A percentile compares a stretch with the other conserved stretches of the same genome.
Evolutionary conservation across 2,797 vertebrate species (phyloP).

Genomic region (Paramormyrops hopkinsi): DNA sequence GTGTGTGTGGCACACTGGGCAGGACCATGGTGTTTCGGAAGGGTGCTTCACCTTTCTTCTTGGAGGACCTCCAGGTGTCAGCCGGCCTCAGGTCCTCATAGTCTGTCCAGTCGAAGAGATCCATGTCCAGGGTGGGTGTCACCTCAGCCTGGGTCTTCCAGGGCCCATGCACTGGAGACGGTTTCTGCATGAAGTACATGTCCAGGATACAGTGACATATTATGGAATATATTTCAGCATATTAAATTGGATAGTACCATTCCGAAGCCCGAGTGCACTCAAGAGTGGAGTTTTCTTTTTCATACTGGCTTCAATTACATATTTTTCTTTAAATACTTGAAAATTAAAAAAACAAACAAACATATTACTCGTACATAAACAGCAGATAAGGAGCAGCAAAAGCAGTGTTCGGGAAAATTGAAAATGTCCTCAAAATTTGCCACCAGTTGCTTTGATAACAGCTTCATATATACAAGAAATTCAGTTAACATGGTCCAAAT

Average conservation of each 20-base stretch:
- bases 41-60: slow-evolving; percentile 60
- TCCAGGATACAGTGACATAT: background rate
- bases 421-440: background rate
- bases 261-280: background rate
- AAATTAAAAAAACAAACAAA: background rate
- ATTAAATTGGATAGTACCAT: background rate
- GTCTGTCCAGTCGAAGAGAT: slow-evolving; percentile 73
- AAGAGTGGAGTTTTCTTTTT: background rate
- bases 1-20: background rate
- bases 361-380: background rate
- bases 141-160: slow-evolving; percentile 57
- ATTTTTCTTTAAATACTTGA: background rate
- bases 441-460: background rate
- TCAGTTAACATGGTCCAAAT: background rate
- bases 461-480: background rate
- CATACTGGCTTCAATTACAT: background rate
- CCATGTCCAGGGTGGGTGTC: slow-evolving; percentile 70
- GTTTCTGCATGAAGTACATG: background rate
- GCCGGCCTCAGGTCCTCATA: slow-evolving; percentile 67
- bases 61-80: slow-evolving; percentile 61
- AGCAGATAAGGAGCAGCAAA: background rate
- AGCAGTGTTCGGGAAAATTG: background rate
- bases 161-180: background rate
- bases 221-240: background rate
- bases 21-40: background rate